Evolutionary conservation across 2,797 vertebrate genomes (phyloP).

Genomic region (Molossus molossus): DNA sequence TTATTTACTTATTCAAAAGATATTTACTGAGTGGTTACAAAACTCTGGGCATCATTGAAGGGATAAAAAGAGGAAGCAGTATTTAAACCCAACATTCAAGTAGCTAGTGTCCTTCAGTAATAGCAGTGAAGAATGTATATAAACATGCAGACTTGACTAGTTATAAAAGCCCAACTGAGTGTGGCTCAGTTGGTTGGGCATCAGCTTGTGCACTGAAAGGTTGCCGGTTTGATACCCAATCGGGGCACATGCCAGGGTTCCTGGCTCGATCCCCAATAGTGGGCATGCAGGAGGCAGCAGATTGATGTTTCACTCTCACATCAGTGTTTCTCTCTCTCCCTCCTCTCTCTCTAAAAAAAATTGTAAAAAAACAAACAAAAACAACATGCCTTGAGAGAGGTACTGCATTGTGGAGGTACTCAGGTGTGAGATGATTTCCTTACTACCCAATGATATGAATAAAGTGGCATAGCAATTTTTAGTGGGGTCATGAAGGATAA

Average conservation of each 20-base stretch:
- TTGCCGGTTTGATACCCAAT: not conserved
- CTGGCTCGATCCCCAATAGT: not conserved
- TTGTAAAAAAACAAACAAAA: not conserved
- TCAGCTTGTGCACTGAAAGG: not conserved
- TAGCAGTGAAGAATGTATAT: not conserved
- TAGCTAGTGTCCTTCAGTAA: not conserved
- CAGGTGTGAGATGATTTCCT: not conserved
- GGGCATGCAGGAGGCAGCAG: not conserved
- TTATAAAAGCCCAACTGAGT: not conserved
- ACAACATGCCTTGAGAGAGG: not conserved
- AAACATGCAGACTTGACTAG: not conserved
- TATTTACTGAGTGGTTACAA: not conserved
- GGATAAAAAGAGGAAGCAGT: not conserved
- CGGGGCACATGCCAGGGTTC: not conserved
- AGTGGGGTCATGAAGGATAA: not conserved
- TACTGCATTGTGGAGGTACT: not conserved
- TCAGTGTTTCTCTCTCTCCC: not conserved
- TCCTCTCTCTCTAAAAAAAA: too few relatives aligned
- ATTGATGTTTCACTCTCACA: not conserved
- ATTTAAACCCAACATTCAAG: not conserved
- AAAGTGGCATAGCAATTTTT: not conserved
- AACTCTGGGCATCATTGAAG: not conserved
- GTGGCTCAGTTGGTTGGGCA: not conserved
- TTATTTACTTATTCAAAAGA: conserved; percentile 16
- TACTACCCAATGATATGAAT: not conserved